Base-by-base conservation (phyloP, 2,797 vertebrate species). In the Parauchenoglanis punctatus region DNA sequence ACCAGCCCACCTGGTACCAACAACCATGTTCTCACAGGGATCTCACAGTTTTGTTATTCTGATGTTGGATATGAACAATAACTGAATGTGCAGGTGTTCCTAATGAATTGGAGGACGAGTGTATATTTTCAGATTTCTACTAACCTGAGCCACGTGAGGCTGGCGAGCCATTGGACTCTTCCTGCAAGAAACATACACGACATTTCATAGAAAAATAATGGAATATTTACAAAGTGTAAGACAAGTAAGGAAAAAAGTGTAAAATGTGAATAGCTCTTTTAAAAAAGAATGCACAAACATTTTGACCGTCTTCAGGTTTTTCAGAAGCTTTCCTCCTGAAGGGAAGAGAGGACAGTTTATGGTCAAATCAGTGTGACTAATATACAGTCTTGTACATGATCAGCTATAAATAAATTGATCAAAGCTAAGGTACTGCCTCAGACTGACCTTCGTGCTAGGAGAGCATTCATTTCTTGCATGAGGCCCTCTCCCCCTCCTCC, bases 401-500 rank as follows among this genome's bases (percentile, higher is more conserved):
- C 52, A 58, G 58, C 13, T 59, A 67, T 25, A 83, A 84, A 84
- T 73, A 35, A 28, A 67, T 44, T 0, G 46, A 72, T 49, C 56
- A 46, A 84, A 52, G 59, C 31, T 40, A 84, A 67, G 28, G 46
- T 52, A 67, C 23, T 67, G 8, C 77, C n/a, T 49, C 44, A 4
- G 72, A 88, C 80, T 72, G 44, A 99, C 98, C 98, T 99, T 95
- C 98, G 97, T 91, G 99, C 99, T 94, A 99, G 96, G 89, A 99
- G 96, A 93, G 99, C 99, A 95, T 99, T 99, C 99, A 99, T 99
- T 93, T 99, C 99, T 92, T 99, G 98, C 99, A 99, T 99, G 90
- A 99, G 96, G 49, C 99, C 98, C 82, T 99, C 98, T 88, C 97
- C 97, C 0, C 98, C 94, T 7, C 95, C 95, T 40, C 95, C 95